A percentile compares a stretch with the other conserved stretches of the same genome.
phyloP scores from a whole-genome alignment of 1,140 invertebrate genomes.

The Drosophila asahinai region DNA sequence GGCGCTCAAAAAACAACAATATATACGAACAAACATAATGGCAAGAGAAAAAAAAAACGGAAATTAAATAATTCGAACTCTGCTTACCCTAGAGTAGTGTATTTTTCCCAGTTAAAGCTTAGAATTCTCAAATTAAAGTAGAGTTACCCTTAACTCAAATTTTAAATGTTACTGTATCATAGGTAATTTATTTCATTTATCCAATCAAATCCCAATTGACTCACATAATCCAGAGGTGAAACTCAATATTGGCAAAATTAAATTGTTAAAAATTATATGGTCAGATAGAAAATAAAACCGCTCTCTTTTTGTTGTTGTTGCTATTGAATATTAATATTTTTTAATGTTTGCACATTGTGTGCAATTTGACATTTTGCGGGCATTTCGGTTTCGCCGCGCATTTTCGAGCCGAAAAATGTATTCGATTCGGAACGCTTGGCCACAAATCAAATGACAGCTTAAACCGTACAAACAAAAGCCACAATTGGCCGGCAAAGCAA shows the following conservation, averaged over 20 bases:
- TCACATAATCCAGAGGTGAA: not conserved
- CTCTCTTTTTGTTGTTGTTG: constrained; percentile 3
- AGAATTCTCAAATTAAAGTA: too few relatives aligned
- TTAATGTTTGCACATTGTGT: constrained; percentile 50
- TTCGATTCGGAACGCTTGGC: constrained; percentile 42
- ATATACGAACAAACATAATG: constrained; percentile 14
- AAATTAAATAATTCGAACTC: not conserved
- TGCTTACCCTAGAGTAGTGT: not conserved
- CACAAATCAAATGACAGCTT: constrained; percentile 66
- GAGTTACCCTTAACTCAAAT: accelerated
- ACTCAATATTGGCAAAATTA: constrained; percentile 23
- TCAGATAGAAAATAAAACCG: constrained; percentile 2
- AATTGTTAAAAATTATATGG: constrained; percentile 34
- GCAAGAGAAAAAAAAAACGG: constrained; percentile 9
- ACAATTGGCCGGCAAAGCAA: constrained; percentile 42
- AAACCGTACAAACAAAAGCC: constrained; percentile 45
- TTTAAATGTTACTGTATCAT: not conserved
- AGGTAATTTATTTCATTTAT: not conserved
- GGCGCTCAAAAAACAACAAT: constrained; percentile 9
- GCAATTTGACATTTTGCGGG: constrained; percentile 69
- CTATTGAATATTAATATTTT: constrained; percentile 28
- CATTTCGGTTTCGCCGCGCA: constrained; percentile 38
- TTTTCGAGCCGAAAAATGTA: constrained; percentile 46
- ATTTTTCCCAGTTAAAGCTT: not conserved
- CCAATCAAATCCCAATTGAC: not conserved